Conservation (phyloP, 2,113 vertebrate genomes). For the Phylloscopus trochiloides region DNA sequence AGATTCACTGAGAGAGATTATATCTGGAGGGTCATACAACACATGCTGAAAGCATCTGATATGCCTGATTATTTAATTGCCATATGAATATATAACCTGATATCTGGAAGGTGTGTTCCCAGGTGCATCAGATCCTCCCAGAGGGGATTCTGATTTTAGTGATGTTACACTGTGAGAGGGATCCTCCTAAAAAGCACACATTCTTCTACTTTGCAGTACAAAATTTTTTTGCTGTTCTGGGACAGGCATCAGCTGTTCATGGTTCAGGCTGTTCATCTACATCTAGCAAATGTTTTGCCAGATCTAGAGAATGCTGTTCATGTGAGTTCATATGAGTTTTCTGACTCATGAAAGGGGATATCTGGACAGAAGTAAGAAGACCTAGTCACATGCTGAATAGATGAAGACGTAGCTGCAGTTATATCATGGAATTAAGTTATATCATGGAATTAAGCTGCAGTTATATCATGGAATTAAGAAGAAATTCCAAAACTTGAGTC, state of each 20-base stretch:
- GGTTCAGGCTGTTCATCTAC: neutral
- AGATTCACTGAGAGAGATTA: neutral
- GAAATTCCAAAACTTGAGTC: neutral
- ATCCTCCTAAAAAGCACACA: accelerated
- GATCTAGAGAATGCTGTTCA: neutral
- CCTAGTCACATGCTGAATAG: neutral
- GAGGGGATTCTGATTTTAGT: neutral
- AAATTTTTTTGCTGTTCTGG: neutral
- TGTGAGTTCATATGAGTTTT: neutral
- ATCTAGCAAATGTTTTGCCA: neutral
- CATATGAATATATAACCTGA: neutral
- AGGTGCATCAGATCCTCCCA: neutral
- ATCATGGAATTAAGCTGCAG: neutral
- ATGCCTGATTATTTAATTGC: neutral
- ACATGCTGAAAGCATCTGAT: neutral
- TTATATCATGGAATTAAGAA: neutral
- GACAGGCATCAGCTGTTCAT: accelerated
- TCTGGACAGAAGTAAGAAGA: neutral
- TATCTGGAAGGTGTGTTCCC: neutral
- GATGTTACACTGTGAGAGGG: neutral
- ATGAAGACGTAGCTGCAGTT: neutral
- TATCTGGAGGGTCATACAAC: no score
- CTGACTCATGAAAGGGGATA: neutral
- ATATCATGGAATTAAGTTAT: neutral
- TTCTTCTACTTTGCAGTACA: neutral